Percentiles rank a stretch among this genome's conserved stretches.
Conservation (phyloP, 1,140 invertebrate genomes). For the Coenobita brevimanus region DNA sequence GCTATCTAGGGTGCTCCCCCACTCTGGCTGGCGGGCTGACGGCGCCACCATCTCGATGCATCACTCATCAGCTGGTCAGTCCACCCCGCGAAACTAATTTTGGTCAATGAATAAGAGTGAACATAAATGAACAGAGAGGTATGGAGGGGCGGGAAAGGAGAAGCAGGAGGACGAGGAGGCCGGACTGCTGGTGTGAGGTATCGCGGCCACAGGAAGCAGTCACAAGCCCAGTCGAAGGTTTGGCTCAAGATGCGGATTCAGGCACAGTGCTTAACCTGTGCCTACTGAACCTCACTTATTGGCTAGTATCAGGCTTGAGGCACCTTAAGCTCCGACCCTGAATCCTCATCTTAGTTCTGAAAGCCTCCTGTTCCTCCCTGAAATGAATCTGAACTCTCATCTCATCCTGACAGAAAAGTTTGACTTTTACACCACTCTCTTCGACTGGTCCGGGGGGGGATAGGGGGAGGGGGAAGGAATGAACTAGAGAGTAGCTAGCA, state of each 20-base stretch:
- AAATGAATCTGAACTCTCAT: background rate
- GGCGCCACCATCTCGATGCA: background rate
- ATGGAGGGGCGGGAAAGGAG: background rate
- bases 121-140: constrained; percentile 14
- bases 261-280: background rate
- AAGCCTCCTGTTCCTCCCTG: constrained; percentile 8
- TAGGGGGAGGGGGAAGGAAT: background rate
- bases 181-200: too few species aligned
- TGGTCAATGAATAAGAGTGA: background rate
- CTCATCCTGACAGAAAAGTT: background rate
- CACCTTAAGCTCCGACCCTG: constrained; percentile 3
- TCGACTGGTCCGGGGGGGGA: constrained; percentile 34
- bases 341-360: constrained; percentile 4
- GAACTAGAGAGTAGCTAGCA: constrained; percentile 23
- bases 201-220: background rate
- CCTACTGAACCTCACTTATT: too few species aligned
- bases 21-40: background rate
- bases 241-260: background rate
- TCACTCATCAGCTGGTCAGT: constrained; percentile 20
- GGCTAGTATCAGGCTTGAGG: background rate
- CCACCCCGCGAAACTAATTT: constrained; percentile 9
- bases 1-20: background rate
- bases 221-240: background rate
- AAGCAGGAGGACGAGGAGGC: background rate
- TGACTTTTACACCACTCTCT: background rate